Percentiles rank a stretch among this genome's conserved stretches.
phyloP scores from a whole-genome alignment of 2,888 invertebrate species.

The Boloria selene region DNA sequence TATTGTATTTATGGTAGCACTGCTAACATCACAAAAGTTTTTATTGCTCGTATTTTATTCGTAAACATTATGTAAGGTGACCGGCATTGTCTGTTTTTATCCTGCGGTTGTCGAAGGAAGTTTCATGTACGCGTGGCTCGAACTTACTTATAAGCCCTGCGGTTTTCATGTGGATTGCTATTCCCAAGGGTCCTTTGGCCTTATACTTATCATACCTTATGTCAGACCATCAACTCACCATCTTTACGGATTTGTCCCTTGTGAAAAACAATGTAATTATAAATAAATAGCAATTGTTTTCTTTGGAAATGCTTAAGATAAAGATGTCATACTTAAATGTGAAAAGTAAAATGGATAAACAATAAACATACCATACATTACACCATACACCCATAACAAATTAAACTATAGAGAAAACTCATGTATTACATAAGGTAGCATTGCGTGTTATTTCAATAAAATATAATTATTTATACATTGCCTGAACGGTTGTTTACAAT shows the following conservation, averaged over 20 bases:
- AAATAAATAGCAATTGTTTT: no score
- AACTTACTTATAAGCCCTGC: constrained; percentile 50
- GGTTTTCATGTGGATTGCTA: constrained; percentile 67
- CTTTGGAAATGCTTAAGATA: no score
- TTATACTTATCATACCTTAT: constrained; percentile 33
- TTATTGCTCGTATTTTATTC: constrained; percentile 15
- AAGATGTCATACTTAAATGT: no score
- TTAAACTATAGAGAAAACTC: background rate
- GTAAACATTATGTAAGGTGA: constrained; percentile 33
- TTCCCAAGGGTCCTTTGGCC: constrained; percentile 52
- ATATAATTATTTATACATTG: background rate
- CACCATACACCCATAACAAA: no score
- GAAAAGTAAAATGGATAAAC: no score
- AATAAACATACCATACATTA: no score
- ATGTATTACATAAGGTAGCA: background rate
- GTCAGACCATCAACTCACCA: background rate
- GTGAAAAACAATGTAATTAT: background rate
- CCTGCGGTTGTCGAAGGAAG: constrained; percentile 73
- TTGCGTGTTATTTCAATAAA: background rate
- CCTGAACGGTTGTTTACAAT: constrained; percentile 2
- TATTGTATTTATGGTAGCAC: background rate
- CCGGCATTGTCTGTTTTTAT: constrained; percentile 50
- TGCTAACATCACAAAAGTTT: constrained; percentile 13
- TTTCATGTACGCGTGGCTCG: constrained; percentile 52
- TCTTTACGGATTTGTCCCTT: background rate